Conservation (phyloP, 2,797 vertebrate genomes). For the Coreius guichenoti region DNA sequence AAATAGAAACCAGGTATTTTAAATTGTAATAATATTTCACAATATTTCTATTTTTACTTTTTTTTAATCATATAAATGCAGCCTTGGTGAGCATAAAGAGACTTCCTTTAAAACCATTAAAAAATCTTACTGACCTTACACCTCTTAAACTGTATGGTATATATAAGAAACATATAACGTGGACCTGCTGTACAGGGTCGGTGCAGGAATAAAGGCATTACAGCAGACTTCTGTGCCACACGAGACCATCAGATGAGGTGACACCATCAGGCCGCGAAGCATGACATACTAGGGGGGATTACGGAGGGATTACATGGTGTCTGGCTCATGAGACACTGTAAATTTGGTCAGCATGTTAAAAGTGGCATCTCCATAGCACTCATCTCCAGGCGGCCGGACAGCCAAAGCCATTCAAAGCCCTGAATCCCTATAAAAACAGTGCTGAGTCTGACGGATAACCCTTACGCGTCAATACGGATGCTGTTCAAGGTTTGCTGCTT, state of each 20-base stretch:
- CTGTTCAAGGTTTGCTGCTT: conserved; percentile 1
- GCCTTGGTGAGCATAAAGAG: background rate
- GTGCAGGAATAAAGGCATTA: conserved; percentile 29
- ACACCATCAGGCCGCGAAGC: conserved; percentile 71
- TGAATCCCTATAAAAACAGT: conserved; percentile 33
- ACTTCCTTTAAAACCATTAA: background rate
- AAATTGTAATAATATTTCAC: background rate
- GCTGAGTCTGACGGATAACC: conserved; percentile 26
- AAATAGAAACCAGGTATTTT: background rate
- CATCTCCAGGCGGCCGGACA: conserved; percentile 11
- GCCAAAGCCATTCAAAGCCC: conserved; percentile 45
- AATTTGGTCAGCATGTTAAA: conserved; percentile 73
- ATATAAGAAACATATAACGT: background rate
- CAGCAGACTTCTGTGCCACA: conserved; percentile 1
- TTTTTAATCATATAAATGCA: background rate
- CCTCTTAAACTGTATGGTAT: too few species aligned
- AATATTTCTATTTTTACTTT: background rate
- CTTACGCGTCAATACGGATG: background rate
- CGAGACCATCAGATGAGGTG: conserved; percentile 73
- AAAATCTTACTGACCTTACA: background rate
- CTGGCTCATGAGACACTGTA: conserved; percentile 74
- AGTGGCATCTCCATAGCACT: conserved; percentile 51
- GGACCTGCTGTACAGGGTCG: background rate
- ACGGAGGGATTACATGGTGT: conserved; percentile 75
- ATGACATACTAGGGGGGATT: conserved; percentile 75